Percentiles rank a stretch among this genome's conserved stretches.
phyloP scores from a whole-genome alignment of 1,140 invertebrate genomes.

The Antheraea pernyi region DNA sequence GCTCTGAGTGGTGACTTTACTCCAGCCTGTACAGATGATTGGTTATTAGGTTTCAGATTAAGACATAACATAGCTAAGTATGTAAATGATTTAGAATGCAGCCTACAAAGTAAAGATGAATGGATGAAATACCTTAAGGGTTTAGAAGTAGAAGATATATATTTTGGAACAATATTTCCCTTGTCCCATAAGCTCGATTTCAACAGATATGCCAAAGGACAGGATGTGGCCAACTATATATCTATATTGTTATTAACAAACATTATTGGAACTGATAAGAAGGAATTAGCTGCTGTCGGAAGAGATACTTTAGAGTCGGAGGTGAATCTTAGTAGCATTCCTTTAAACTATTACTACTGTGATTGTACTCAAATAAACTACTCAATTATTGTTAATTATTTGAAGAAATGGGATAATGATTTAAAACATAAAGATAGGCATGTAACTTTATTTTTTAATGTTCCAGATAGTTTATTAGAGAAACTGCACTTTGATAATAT shows the following conservation, averaged over 20 bases:
- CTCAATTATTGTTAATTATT: constrained; percentile 22
- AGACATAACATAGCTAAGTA: constrained; percentile 32
- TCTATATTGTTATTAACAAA: constrained; percentile 27
- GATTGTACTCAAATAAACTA: constrained; percentile 24
- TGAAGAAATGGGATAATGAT: constrained; percentile 32
- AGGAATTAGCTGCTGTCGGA: constrained; percentile 27
- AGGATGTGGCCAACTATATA: constrained; percentile 24
- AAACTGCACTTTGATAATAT: constrained; percentile 26
- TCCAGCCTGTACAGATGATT: constrained; percentile 25
- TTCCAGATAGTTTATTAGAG: constrained; percentile 23
- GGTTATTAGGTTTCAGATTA: constrained; percentile 31
- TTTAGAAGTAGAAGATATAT: constrained; percentile 23
- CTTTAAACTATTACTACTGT: constrained; percentile 30
- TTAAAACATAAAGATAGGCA: constrained; percentile 23
- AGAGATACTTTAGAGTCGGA: constrained; percentile 24
- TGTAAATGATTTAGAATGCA: constrained; percentile 21
- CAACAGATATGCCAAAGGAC: constrained; percentile 25
- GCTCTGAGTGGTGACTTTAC: constrained; percentile 27
- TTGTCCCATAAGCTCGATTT: constrained; percentile 29
- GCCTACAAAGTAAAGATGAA: constrained; percentile 19
- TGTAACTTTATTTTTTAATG: constrained; percentile 27
- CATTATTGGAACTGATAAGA: constrained; percentile 26
- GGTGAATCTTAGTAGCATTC: constrained; percentile 24
- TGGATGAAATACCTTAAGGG: constrained; percentile 28
- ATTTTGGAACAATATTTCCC: constrained; percentile 28